These are phyloP conservation scores for Linurgus olivaceus DNA, from an alignment of 2,797 vertebrate genomes.

Conservation along the genomic window DNA sequence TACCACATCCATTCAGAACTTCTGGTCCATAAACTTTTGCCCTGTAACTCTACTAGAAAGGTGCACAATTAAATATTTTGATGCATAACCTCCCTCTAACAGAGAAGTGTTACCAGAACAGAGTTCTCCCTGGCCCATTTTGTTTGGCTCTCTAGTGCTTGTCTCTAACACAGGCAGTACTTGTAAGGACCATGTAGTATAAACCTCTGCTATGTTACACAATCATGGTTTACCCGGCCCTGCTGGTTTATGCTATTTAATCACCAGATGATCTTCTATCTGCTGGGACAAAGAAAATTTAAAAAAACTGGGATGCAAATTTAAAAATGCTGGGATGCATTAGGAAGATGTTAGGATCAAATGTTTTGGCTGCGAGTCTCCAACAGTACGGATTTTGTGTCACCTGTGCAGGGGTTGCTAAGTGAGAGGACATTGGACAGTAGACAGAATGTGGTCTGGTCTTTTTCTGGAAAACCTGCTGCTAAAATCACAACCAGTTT, in stretches of 20 bases:
- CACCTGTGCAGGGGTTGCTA: not conserved
- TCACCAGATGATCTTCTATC: not conserved
- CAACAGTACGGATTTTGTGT: fast-evolving
- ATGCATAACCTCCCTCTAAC: not conserved
- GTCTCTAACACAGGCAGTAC: not conserved
- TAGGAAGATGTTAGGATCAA: not conserved
- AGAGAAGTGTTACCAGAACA: not conserved
- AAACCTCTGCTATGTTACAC: not conserved
- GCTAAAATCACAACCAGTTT: not conserved
- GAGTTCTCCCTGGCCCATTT: not conserved
- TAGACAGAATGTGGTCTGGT: fast-evolving
- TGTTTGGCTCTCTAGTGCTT: not conserved
- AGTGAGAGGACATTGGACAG: not conserved
- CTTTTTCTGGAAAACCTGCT: not conserved
- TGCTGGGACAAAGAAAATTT: not conserved
- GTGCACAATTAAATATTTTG: not conserved
- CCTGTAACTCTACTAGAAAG: not conserved
- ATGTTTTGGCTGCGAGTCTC: not conserved
- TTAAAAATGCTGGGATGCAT: not conserved
- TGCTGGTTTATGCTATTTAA: not conserved
- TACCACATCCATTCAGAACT: not conserved
- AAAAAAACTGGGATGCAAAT: not conserved
- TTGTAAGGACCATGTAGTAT: fast-evolving
- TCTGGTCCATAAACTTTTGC: not conserved
- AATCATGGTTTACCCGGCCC: not conserved